These are phyloP conservation scores for Andrena minutula DNA, from an alignment of 2,888 invertebrate genomes.

Conservation along the genomic window DNA sequence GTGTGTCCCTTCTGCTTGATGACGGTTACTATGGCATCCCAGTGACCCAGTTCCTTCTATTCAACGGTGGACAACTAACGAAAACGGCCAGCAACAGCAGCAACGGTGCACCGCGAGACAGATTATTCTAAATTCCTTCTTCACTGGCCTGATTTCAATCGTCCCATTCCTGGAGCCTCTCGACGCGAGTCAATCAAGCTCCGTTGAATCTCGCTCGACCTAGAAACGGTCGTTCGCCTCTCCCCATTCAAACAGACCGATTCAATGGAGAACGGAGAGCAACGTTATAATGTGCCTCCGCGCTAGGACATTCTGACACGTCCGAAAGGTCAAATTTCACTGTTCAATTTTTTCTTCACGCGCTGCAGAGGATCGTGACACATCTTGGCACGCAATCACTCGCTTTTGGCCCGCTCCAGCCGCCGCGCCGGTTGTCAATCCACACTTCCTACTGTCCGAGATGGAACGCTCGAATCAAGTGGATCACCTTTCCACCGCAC, in stretches of 20 bases:
- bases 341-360: slow-evolving; percentile 74
- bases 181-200: slow-evolving; percentile 27
- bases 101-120: not conserved
- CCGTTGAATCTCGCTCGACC: slow-evolving; percentile 22
- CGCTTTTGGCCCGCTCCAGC: not conserved
- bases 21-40: not conserved
- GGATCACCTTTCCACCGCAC: not conserved
- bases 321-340: not conserved
- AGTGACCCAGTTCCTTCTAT: slow-evolving; percentile 30
- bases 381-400: slow-evolving; percentile 61
- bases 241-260: slow-evolving; percentile 36
- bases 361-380: slow-evolving; percentile 68
- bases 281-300: slow-evolving; percentile 4
- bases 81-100: not conserved
- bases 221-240: slow-evolving; percentile 59
- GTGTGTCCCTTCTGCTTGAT: not conserved
- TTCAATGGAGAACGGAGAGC: slow-evolving; percentile 24
- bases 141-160: slow-evolving; percentile 3
- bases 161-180: not conserved
- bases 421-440: not conserved
- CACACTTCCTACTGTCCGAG: not conserved
- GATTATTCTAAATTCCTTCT: not conserved
- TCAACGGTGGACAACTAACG: not conserved
- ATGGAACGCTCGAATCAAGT: not conserved
- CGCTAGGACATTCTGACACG: slow-evolving; percentile 2